Percentiles rank a stretch among this genome's conserved stretches.
phyloP scores from a whole-genome alignment of 2,797 vertebrate genomes.

The Rhinogobio ventralis region DNA sequence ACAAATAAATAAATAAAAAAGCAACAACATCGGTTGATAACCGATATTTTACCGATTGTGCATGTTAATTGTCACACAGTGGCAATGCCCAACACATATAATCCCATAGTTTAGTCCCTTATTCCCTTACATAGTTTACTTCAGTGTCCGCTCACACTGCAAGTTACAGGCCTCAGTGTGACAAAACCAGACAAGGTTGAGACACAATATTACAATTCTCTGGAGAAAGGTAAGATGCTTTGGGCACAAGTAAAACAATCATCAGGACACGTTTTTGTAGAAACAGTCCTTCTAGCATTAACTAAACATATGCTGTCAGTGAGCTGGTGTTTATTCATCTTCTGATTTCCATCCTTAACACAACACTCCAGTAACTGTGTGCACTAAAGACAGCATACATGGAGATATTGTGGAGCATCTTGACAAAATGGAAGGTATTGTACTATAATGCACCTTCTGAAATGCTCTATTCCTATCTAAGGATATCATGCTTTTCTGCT shows the following conservation, averaged over 20 bases:
- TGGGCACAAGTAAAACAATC: conserved; percentile 2
- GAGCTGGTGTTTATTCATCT: conserved; percentile 12
- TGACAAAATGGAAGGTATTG: conserved; percentile 27
- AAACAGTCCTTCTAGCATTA: conserved; percentile 21
- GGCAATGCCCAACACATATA: neutral
- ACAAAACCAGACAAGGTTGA: conserved; percentile 13
- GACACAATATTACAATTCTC: conserved; percentile 1
- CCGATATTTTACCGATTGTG: neutral
- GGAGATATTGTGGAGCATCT: conserved; percentile 23
- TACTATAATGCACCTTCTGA: neutral
- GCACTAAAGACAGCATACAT: conserved; percentile 3
- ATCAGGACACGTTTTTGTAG: conserved; percentile 4
- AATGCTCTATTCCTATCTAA: neutral
- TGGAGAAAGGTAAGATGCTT: conserved; percentile 4
- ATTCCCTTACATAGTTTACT: conserved; percentile 35
- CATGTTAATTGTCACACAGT: conserved; percentile 11
- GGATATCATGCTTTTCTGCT: conserved; percentile 5
- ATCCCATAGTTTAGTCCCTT: conserved; percentile 17
- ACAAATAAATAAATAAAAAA: neutral
- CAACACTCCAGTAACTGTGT: conserved; percentile 14
- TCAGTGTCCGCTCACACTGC: conserved; percentile 31
- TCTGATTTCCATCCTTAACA: conserved; percentile 27
- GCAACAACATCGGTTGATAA: neutral
- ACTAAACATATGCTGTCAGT: neutral
- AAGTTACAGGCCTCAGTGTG: conserved; percentile 22